These are phyloP conservation scores for Megalonaias nervosa DNA, from an alignment of 1,140 invertebrate species.

Conservation along the genomic window DNA sequence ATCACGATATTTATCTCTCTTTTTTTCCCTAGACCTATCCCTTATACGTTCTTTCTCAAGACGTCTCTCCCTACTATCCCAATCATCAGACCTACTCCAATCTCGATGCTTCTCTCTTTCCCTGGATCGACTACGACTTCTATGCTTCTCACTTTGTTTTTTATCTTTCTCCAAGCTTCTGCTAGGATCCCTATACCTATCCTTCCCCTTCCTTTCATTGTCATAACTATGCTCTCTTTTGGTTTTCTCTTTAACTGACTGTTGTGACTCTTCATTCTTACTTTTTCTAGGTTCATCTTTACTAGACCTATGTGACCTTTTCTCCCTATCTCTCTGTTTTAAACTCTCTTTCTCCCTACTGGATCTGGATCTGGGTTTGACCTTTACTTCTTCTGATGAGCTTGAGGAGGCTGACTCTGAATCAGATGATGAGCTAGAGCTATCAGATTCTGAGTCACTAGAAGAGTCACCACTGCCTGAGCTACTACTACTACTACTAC, in stretches of 20 bases:
- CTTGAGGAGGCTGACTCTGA: slow-evolving; percentile 15
- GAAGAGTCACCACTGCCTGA: slow-evolving; percentile 34
- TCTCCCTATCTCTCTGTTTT: neutral
- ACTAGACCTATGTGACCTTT: neutral
- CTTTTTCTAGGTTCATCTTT: slow-evolving; percentile 7
- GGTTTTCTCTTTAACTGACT: slow-evolving; percentile 13
- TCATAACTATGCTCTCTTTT: slow-evolving; percentile 8
- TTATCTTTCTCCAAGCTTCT: slow-evolving; percentile 25
- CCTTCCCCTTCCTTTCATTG: slow-evolving; percentile 25
- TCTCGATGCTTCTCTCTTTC: slow-evolving; percentile 10
- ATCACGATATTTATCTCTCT: neutral
- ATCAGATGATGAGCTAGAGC: slow-evolving; percentile 41
- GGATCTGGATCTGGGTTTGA: slow-evolving; percentile 14
- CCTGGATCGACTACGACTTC: slow-evolving; percentile 28
- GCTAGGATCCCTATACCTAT: slow-evolving; percentile 16
- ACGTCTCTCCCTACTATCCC: slow-evolving; percentile 1
- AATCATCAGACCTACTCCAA: slow-evolving; percentile 25
- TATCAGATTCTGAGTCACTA: slow-evolving; percentile 35
- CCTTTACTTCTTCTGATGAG: slow-evolving; percentile 17
- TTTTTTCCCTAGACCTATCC: slow-evolving; percentile 13
- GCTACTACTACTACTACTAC: slow-evolving; percentile 34
- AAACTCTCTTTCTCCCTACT: slow-evolving; percentile 8
- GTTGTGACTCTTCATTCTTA: slow-evolving; percentile 10
- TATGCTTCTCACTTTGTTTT: slow-evolving; percentile 10
- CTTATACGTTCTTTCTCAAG: slow-evolving; percentile 5